phyloP scores from a whole-genome alignment of 2,113 vertebrate species.

The Castor canadensis region DNA sequence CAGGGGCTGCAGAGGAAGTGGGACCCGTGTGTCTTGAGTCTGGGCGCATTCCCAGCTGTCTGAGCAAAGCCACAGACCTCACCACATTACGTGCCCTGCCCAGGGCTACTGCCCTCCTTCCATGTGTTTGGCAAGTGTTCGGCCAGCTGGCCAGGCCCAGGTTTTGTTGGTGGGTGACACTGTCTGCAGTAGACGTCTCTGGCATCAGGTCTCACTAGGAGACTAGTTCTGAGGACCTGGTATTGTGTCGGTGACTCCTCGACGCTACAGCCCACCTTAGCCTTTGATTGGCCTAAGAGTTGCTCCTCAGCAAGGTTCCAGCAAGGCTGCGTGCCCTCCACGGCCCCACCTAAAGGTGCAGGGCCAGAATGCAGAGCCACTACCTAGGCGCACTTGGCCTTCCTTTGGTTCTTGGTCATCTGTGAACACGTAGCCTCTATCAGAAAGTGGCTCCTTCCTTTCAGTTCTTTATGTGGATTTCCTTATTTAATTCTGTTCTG shows the following conservation, averaged over 20 bases:
- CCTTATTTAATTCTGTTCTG: neutral
- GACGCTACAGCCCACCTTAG: neutral
- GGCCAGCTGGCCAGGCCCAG: accelerated
- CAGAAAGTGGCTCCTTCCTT: neutral
- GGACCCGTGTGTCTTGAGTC: neutral
- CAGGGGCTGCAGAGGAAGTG: constrained; percentile 32
- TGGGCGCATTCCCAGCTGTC: neutral
- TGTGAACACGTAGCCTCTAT: neutral
- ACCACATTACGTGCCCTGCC: neutral
- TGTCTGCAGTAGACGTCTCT: neutral
- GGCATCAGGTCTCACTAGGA: neutral
- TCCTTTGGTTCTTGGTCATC: neutral
- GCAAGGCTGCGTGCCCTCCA: too few relatives aligned
- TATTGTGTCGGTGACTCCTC: neutral
- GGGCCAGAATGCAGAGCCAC: neutral
- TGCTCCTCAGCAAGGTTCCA: neutral
- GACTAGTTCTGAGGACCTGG: neutral
- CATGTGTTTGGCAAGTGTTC: neutral
- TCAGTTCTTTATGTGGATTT: neutral
- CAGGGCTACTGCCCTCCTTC: neutral
- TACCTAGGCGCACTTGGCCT: neutral
- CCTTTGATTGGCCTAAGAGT: neutral
- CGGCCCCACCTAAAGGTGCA: neutral
- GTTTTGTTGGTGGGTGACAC: neutral
- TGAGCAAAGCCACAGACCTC: constrained; percentile 33